Evolutionary conservation across 2,888 invertebrate species (phyloP), one percentile per base, ranked within the genome.

Genomic region (Quadroppia sp.): DNA sequence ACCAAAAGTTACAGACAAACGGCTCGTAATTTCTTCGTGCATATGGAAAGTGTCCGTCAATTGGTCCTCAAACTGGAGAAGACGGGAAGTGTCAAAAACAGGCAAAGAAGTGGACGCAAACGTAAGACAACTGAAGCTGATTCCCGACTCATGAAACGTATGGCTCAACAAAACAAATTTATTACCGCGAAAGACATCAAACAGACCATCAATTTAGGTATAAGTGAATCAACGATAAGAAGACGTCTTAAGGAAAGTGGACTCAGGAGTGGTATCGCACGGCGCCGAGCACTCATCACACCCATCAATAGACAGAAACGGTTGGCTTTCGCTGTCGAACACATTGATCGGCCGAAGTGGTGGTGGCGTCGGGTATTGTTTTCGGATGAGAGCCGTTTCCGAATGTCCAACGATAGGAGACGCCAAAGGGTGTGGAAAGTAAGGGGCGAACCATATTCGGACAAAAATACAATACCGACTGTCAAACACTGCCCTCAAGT

Each of bases 401-500:
- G 61, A 30, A 13, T 73, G 28, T 59, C 53, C 3, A 45, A 53
- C 23, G 23, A 9, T 28, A 56, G 67, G 13, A n/a, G 71, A 17
- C 15, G 64, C 17, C 15, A 7, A 17, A 15, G 42, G 4, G 45
- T n/a, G 4, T 70, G 53, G 42, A n/a, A 59, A 56, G 53, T 40
- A 13, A 50, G 28, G 25, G 69, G 40, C 11, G 45, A 50, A 56
- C 40, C 36, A 13, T 40, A 70, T 3, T 9, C 53, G 23, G 11
- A 9, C 2, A 15, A 30, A 20, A 42, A 53, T n/a, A 36, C 30
- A 3, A 32, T 23, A 15, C 45, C 50, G 9, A 75, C 75, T 2
- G 75, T 76, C 1, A 76, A 78, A 48, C 77, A 77, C 36, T 71
- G 71, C 15, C 73, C 74, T 7, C 61, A n/a, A 11, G 32, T 76